Conservation (phyloP, 2,797 vertebrate genomes). For the Brachymystax lenok region DNA sequence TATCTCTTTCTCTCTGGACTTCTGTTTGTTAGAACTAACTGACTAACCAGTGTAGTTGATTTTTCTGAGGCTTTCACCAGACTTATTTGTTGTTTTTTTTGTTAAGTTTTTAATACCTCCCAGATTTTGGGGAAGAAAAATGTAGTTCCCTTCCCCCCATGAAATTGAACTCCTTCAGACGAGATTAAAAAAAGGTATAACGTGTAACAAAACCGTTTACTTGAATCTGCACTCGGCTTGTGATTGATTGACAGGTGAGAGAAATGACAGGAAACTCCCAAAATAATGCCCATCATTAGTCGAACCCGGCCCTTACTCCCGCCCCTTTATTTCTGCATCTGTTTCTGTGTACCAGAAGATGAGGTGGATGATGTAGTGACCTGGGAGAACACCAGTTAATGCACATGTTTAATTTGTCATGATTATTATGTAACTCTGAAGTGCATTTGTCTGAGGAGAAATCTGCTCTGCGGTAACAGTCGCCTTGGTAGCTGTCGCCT, state of each 20-base stretch:
- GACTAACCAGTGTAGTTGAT: conserved; percentile 92
- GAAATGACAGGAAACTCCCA: conserved; percentile 44
- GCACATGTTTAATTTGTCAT: conserved; percentile 76
- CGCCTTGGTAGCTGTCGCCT: conserved; percentile 33
- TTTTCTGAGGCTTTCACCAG: conserved; percentile 85
- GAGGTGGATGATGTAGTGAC: conserved; percentile 83
- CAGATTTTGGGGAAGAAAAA: conserved; percentile 55
- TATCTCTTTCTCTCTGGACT: conserved; percentile 82
- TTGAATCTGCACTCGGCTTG: conserved; percentile 87
- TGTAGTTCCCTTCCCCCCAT: conserved; percentile 19
- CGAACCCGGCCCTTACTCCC: conserved; percentile 39
- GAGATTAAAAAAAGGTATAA: conserved; percentile 73
- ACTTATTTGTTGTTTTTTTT: conserved; percentile 37
- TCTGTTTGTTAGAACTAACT: conserved; percentile 91
- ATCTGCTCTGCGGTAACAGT: conserved; percentile 81
- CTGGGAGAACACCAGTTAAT: conserved; percentile 74
- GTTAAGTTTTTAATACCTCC: conserved; percentile 68
- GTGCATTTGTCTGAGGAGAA: conserved; percentile 95
- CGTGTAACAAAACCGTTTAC: conserved; percentile 79
- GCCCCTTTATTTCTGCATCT: conserved; percentile 78
- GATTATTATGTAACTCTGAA: conserved; percentile 87
- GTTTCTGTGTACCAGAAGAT: conserved; percentile 86
- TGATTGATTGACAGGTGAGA: conserved; percentile 79
- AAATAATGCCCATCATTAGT: conserved; percentile 82
- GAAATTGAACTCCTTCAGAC: conserved; percentile 76